phyloP scores from a whole-genome alignment of 2,113 vertebrate species.

The Bagarius yarrelli region DNA sequence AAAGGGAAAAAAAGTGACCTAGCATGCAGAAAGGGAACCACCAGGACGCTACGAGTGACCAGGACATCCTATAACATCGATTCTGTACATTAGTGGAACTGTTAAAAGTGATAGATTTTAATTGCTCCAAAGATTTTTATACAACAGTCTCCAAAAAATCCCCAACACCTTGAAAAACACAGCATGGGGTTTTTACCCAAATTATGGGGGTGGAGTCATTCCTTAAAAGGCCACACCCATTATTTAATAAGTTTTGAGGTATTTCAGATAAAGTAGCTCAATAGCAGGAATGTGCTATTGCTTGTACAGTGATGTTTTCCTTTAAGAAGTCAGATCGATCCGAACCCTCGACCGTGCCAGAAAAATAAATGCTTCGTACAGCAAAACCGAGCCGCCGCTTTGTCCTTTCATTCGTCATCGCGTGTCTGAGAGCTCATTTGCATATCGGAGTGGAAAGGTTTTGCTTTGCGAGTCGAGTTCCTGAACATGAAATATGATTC shows the following conservation, averaged over 20 bases:
- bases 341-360: background rate
- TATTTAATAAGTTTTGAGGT: background rate
- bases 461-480: background rate
- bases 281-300: background rate
- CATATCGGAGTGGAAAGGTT: conserved; percentile 12
- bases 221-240: background rate
- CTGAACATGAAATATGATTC: conserved; percentile 26
- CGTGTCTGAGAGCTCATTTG: conserved; percentile 4
- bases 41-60: background rate
- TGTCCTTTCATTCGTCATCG: conserved; percentile 13
- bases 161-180: too few relatives aligned
- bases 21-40: background rate
- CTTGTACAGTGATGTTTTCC: background rate
- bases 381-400: background rate
- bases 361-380: background rate
- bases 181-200: background rate
- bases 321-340: background rate
- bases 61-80: background rate
- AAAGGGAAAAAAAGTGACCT: background rate
- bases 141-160: background rate
- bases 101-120: background rate
- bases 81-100: background rate
- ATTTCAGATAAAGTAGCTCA: background rate
- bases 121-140: background rate
- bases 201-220: background rate